These are phyloP conservation scores for Notarius lentiginosus DNA, from an alignment of 2,113 vertebrate species.

Conservation along the genomic window DNA sequence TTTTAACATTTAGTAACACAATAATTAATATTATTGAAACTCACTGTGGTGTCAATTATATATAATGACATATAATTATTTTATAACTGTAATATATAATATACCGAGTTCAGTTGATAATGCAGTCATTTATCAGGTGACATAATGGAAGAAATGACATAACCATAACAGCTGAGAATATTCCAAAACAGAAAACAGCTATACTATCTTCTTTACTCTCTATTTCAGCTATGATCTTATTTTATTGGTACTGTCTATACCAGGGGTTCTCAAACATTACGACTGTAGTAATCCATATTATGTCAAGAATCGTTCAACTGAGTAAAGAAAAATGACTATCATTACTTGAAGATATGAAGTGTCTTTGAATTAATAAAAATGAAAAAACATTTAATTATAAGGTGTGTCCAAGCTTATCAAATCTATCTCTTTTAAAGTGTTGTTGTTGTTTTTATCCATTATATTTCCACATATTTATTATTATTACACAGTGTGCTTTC, in stretches of 20 bases:
- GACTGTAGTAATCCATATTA: too few species aligned
- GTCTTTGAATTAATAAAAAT: too few species aligned
- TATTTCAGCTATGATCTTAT: background rate
- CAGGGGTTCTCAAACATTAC: background rate
- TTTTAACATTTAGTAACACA: background rate
- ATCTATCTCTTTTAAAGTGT: background rate
- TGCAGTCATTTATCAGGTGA: background rate
- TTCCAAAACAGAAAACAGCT: background rate
- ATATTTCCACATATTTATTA: background rate
- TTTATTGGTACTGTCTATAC: background rate
- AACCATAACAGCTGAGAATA: too few species aligned
- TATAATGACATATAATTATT: too few species aligned
- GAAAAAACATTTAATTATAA: too few species aligned
- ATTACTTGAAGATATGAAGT: too few species aligned
- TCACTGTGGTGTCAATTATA: too few species aligned
- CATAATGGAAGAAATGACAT: background rate
- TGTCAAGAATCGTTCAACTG: too few species aligned
- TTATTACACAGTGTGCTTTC: background rate
- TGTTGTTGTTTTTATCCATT: background rate
- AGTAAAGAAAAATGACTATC: too few species aligned
- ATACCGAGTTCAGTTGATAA: background rate
- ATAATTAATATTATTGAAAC: too few species aligned
- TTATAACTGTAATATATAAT: too few species aligned
- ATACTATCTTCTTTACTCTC: background rate
- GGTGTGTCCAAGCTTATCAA: background rate